These are phyloP conservation scores for Chromobotia macracanthus DNA, from an alignment of 2,797 vertebrate genomes.

Conservation along the genomic window DNA sequence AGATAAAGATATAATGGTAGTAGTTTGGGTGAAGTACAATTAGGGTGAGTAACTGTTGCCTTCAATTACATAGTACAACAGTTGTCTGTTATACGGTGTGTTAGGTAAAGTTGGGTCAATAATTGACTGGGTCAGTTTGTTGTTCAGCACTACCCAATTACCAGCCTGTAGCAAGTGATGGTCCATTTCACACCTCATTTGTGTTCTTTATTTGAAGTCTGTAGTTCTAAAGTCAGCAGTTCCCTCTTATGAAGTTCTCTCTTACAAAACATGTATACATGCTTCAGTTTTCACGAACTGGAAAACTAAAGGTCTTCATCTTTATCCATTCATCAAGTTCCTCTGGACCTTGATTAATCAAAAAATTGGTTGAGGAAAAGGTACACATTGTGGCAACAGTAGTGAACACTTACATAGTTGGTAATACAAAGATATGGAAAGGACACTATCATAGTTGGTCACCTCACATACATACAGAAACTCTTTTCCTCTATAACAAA, in stretches of 20 bases:
- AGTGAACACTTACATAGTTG: neutral
- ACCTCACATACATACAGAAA: neutral
- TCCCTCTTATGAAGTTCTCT: neutral
- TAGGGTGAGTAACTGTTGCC: neutral
- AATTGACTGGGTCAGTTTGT: neutral
- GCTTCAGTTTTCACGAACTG: neutral
- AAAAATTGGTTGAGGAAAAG: neutral
- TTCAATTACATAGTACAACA: neutral
- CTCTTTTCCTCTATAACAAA: neutral
- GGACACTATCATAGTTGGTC: neutral
- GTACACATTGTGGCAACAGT: neutral
- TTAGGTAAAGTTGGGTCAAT: neutral
- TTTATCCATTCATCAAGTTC: neutral
- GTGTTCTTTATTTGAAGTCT: neutral
- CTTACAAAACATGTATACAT: neutral
- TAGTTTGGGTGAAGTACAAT: neutral
- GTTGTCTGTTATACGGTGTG: neutral
- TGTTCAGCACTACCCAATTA: neutral
- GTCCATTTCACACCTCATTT: neutral
- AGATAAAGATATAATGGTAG: neutral
- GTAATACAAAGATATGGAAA: neutral
- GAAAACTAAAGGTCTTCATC: neutral
- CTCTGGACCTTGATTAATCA: neutral
- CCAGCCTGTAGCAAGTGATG: neutral
- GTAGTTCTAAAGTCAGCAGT: neutral